Evolutionary conservation across 2,888 invertebrate genomes (phyloP).

Genomic region (Cantharis nigra): DNA sequence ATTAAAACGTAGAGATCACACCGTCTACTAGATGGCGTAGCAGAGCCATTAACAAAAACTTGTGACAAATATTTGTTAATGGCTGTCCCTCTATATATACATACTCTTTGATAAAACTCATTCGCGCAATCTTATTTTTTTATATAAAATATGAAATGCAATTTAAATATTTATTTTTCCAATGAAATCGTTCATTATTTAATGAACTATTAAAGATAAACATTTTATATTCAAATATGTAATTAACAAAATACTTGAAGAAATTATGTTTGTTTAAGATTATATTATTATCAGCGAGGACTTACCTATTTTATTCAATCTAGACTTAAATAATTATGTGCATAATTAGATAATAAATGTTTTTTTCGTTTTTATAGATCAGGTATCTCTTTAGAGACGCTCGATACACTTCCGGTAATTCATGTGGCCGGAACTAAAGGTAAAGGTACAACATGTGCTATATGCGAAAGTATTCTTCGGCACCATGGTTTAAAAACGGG

Average conservation of each 20-base stretch:
- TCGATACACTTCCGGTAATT: slow-evolving; percentile 81
- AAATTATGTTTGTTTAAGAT: slow-evolving; percentile 1
- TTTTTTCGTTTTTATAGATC: slow-evolving; percentile 53
- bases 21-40: too few relatives aligned
- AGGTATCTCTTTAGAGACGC: slow-evolving; percentile 66
- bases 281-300: neutral
- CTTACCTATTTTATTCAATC: neutral
- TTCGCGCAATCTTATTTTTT: neutral
- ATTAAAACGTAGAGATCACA: too few relatives aligned
- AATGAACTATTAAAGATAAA: neutral
- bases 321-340: neutral
- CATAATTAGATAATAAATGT: neutral
- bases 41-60: too few relatives aligned
- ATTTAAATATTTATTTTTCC: neutral
- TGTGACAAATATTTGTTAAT: too few relatives aligned
- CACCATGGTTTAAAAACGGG: slow-evolving; percentile 86
- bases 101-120: neutral
- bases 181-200: neutral
- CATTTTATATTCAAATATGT: neutral
- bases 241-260: neutral
- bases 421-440: slow-evolving; percentile 98
- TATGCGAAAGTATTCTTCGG: slow-evolving; percentile 86
- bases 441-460: slow-evolving; percentile 95
- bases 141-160: neutral
- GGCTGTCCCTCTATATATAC: too few relatives aligned